Conservation (phyloP, 2,797 vertebrate species). For the Semaprochilodus insignis region DNA sequence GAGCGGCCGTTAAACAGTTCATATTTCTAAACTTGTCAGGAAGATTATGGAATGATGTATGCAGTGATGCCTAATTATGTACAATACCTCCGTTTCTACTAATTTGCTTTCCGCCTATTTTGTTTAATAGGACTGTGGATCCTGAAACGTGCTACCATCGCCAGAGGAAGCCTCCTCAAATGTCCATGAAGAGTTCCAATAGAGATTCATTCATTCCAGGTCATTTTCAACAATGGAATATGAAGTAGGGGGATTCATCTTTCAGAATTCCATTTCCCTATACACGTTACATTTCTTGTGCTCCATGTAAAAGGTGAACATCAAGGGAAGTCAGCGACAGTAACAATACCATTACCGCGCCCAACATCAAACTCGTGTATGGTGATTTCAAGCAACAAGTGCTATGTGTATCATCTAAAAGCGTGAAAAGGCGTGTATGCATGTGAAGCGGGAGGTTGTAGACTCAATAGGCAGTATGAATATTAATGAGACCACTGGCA, state of each 20-base stretch:
- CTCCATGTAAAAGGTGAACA: background rate
- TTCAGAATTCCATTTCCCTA: background rate
- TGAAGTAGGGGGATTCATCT: background rate
- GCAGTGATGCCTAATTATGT: background rate
- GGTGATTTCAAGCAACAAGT: conserved; percentile 20
- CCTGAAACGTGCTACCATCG: background rate
- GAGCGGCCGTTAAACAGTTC: background rate
- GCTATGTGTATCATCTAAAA: conserved; percentile 18
- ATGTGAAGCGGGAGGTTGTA: background rate
- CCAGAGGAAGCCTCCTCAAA: background rate
- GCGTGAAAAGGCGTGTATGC: conserved; percentile 15
- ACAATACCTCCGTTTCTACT: background rate
- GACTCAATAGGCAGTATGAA: conserved; percentile 35
- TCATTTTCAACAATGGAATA: background rate
- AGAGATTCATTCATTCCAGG: background rate
- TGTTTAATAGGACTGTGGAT: background rate
- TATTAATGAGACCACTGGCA: conserved; percentile 45
- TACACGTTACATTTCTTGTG: background rate
- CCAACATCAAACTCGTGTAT: background rate
- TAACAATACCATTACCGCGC: background rate
- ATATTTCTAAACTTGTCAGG: conserved; percentile 23
- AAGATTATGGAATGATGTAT: background rate
- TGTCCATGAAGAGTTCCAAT: background rate
- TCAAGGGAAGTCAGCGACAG: background rate
- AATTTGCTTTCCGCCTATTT: background rate